phyloP scores from a whole-genome alignment of 2,888 invertebrate genomes.

The Ariolimax columbianus region DNA sequence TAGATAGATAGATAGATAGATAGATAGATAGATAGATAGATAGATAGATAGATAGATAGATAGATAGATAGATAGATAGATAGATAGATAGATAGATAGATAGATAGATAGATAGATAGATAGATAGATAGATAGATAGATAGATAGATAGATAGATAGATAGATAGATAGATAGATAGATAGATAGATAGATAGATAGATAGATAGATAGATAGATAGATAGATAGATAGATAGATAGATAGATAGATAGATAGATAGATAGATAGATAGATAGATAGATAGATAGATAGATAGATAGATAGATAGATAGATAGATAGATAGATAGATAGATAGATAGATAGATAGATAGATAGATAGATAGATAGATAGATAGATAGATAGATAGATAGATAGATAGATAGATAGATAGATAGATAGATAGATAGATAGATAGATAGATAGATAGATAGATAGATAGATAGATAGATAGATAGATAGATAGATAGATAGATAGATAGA shows the following conservation, averaged over 20 bases:
- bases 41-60: too few species aligned
- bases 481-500: conserved; percentile 14
- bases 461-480: conserved; percentile 8
- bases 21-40: too few species aligned
- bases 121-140: too few species aligned
- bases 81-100: too few species aligned
- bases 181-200: background rate
- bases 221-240: background rate
- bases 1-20: too few species aligned
- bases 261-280: background rate
- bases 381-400: conserved; percentile 16
- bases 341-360: background rate
- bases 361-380: conserved; percentile 14
- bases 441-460: conserved; percentile 14
- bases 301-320: background rate
- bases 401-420: conserved; percentile 14
- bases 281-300: background rate
- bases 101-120: too few species aligned
- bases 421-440: conserved; percentile 14
- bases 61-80: too few species aligned
- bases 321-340: background rate
- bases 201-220: background rate
- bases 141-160: background rate
- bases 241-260: background rate
- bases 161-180: background rate